Base-by-base conservation (phyloP, 2,888 invertebrate species). In the Ligdia adustata region DNA sequence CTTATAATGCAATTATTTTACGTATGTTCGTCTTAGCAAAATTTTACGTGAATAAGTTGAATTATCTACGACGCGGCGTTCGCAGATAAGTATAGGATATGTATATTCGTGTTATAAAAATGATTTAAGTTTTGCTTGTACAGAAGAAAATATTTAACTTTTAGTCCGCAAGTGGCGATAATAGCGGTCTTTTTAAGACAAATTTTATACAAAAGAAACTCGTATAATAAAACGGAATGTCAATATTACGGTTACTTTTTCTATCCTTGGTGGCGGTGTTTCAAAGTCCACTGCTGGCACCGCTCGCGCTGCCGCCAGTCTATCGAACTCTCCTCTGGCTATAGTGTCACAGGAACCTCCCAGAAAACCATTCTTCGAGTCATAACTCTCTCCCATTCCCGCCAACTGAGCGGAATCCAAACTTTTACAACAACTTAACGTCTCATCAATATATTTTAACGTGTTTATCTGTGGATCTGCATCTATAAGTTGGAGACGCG, bases 391-490 rank as follows among this genome's bases (percentile, higher is more conserved):
- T 1, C 89, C 90, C 82, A 91, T 84, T 1, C 90, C 91, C 2
- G 77, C 88, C 29, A 90, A 68, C 53, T 90, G 90, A 3, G 88
- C 67, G 0, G 91, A 91, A 54, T 91, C 90, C 31, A 90, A 66
- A 55, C 91, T 91, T 59, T 90, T 91, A 40, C 90, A 90, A 53
- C 79, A 88, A 57, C 91, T 91, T 27, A 90, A 56, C 0, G 89
- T 90, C 64, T 93, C 93, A 60, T 93, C 93, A 51, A 93, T 93
- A 56, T 91, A 93, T 64, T 92, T 92, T 20, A 93, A 75, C 26
- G 92, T 92, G 46, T 93, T 92, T 16, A 93, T 90, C 58, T 90
- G 90, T 2, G 87, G 86, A 53, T 90, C 91, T 12, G 88, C 86
- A 41, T 91, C 91, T 44, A 90, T 75, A 0, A 90, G 66, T 49